phyloP scores from a whole-genome alignment of 2,888 invertebrate genomes.

The Scrobipalpa atriplicella region DNA sequence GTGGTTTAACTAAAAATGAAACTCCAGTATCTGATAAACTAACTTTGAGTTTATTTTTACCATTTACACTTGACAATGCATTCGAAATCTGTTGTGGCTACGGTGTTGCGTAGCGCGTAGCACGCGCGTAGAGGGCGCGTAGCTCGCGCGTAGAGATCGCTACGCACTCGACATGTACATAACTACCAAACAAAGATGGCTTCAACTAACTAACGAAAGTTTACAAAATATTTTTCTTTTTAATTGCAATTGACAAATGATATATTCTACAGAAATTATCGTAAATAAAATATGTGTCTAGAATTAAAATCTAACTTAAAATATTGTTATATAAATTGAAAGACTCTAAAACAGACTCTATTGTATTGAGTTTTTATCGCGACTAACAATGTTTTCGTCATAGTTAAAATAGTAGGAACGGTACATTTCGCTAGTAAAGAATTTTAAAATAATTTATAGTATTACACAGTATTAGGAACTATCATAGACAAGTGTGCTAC shows the following conservation, averaged over 20 bases:
- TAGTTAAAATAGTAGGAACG: slow-evolving; percentile 80
- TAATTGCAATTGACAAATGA: slow-evolving; percentile 31
- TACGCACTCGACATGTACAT: slow-evolving; percentile 63
- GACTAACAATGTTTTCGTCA: slow-evolving; percentile 66
- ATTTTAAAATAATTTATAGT: slow-evolving; percentile 80
- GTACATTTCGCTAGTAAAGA: slow-evolving; percentile 81
- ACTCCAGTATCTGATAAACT: slow-evolving; percentile 82
- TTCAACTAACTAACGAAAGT: slow-evolving; percentile 49
- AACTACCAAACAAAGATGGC: slow-evolving; percentile 51
- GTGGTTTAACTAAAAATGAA: slow-evolving; percentile 58
- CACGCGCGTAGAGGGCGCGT: slow-evolving; percentile 74
- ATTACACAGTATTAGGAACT: slow-evolving; percentile 82
- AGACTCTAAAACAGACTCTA: slow-evolving; percentile 40
- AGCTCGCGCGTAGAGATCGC: slow-evolving; percentile 69
- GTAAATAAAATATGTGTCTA: slow-evolving; percentile 29
- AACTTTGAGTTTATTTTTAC: slow-evolving; percentile 84
- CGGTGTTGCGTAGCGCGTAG: slow-evolving; percentile 73
- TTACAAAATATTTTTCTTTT: slow-evolving; percentile 33
- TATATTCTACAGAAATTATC: slow-evolving; percentile 29
- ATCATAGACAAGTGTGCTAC: slow-evolving; percentile 80
- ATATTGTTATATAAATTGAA: slow-evolving; percentile 33
- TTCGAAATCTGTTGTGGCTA: slow-evolving; percentile 82
- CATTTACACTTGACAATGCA: slow-evolving; percentile 84
- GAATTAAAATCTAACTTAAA: slow-evolving; percentile 19
- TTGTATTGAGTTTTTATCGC: slow-evolving; percentile 44